Evolutionary conservation across 2,888 invertebrate genomes (phyloP).

Genomic region (Balanococcus diminutus): DNA sequence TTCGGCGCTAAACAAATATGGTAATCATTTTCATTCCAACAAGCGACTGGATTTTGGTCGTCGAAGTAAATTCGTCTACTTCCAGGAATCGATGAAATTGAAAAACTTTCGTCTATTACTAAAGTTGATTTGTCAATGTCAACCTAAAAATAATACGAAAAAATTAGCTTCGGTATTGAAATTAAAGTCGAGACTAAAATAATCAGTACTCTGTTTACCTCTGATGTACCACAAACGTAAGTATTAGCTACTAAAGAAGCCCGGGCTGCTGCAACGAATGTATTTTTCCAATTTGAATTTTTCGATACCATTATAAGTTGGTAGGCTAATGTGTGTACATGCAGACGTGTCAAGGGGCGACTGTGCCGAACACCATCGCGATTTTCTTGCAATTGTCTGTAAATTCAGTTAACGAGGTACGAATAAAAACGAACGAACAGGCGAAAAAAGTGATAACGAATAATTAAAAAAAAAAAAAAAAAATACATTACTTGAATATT

Average conservation of each 20-base stretch:
- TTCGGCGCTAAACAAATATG: conserved; percentile 84
- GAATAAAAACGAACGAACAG: not conserved
- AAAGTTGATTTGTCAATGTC: conserved; percentile 68
- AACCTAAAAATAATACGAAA: conserved; percentile 62
- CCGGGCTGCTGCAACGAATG: conserved; percentile 79
- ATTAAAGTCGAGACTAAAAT: not conserved
- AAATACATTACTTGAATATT: conserved; percentile 64
- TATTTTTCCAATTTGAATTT: conserved; percentile 76
- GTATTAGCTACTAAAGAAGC: conserved; percentile 82
- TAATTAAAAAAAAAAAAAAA: not conserved
- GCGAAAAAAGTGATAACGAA: not conserved
- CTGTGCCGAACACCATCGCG: conserved; percentile 58
- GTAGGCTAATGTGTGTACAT: conserved; percentile 86
- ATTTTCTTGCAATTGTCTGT: conserved; percentile 39
- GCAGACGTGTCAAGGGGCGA: conserved; percentile 74
- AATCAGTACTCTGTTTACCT: conserved; percentile 62
- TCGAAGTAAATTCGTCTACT: conserved; percentile 70
- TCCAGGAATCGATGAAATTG: conserved; percentile 69
- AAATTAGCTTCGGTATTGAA: not conserved
- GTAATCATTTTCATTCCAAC: conserved; percentile 76
- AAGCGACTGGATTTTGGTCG: conserved; percentile 76
- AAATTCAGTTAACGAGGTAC: not conserved
- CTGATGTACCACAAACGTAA: conserved; percentile 76
- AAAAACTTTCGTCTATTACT: conserved; percentile 82
- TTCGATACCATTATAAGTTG: conserved; percentile 79